These are phyloP conservation scores for Otocyon megalotis DNA, from an alignment of 2,113 vertebrate genomes.

Conservation along the genomic window DNA sequence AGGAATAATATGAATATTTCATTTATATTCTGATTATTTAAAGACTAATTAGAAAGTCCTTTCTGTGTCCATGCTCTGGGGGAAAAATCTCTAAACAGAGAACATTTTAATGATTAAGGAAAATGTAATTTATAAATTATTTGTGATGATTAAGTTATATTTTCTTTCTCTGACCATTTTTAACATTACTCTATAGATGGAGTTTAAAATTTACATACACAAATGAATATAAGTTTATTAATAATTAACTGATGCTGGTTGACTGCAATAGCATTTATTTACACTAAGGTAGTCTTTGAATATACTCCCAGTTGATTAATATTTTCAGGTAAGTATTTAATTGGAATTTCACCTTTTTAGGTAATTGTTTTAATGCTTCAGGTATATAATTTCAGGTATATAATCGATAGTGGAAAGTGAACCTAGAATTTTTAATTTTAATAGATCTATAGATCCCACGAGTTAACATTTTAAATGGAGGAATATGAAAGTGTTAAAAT, in stretches of 20 bases:
- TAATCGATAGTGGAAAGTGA: neutral
- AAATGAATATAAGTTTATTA: neutral
- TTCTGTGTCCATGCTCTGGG: neutral
- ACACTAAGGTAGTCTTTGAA: neutral
- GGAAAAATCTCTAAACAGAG: neutral
- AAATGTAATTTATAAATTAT: slow-evolving; percentile 16
- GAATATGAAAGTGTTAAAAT: neutral
- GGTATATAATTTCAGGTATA: neutral
- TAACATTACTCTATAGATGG: neutral
- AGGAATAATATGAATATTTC: neutral
- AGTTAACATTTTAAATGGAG: neutral
- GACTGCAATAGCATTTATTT: neutral
- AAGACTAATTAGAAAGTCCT: slow-evolving; percentile 42
- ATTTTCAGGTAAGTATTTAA: slow-evolving; percentile 51
- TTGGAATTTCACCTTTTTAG: neutral
- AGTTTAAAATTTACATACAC: neutral
- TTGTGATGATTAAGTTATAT: slow-evolving; percentile 31
- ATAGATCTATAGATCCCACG: neutral
- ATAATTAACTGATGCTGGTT: slow-evolving; percentile 43
- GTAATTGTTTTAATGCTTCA: neutral
- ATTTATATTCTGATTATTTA: slow-evolving; percentile 53
- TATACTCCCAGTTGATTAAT: neutral
- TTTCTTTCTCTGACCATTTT: slow-evolving; percentile 1
- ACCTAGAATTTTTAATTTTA: neutral
- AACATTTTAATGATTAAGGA: neutral